Percentiles rank a stretch among this genome's conserved stretches.
Conservation (phyloP, 2,888 invertebrate species). For the Cyrtodaria siliqua region DNA sequence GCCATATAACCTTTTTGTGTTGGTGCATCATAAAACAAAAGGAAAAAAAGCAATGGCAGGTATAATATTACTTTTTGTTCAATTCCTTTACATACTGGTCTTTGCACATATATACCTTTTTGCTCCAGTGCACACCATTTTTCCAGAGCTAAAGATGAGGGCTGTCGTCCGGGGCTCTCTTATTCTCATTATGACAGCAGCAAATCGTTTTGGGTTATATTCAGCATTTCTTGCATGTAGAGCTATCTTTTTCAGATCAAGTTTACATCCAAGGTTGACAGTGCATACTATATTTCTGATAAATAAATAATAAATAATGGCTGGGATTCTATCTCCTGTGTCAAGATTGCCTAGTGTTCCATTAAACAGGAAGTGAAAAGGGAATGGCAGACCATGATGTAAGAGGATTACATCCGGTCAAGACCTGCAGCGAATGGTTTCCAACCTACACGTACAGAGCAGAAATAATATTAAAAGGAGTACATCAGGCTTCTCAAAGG, state of each 20-base stretch:
- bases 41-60: too few species aligned
- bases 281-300: conserved; percentile 98
- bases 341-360: not conserved
- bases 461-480: too few species aligned
- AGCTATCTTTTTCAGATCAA: conserved; percentile 98
- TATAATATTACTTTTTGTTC: too few species aligned
- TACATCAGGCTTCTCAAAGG: too few species aligned
- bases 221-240: conserved; percentile 99
- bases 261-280: conserved; percentile 96
- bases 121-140: conserved; percentile 95
- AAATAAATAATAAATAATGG: too few species aligned
- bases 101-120: too few species aligned
- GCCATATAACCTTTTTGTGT: too few species aligned
- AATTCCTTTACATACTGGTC: too few species aligned
- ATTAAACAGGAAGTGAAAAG: not conserved
- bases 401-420: not conserved
- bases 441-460: too few species aligned
- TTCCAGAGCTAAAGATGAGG: conserved; percentile 93
- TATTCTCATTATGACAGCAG: conserved; percentile 98
- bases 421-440: not conserved
- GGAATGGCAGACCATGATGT: not conserved
- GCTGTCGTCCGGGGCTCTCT: conserved; percentile 94
- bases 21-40: too few species aligned
- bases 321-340: too few species aligned
- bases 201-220: conserved; percentile 99